Evolutionary conservation across 2,888 invertebrate genomes (phyloP), one percentile per base, ranked within the genome.

Genomic region (Aromia moschata): DNA sequence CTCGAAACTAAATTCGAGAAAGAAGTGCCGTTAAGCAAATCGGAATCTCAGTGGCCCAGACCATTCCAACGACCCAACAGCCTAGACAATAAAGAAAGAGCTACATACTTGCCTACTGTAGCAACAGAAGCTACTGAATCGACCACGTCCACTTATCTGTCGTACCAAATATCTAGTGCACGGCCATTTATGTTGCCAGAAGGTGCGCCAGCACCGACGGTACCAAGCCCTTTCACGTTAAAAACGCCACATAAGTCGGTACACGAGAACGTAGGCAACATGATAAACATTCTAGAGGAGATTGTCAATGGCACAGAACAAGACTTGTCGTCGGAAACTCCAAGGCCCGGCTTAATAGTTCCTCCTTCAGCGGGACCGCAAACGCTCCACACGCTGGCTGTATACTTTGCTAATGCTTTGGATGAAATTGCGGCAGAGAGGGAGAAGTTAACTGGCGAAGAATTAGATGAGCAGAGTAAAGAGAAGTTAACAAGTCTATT

Each of bases 331-430:
- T 81, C 81, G 1, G 84, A 82, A 40, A 81, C 69, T 4, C 73
- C 84, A 18, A 83, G 89, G 60, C 84, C 85, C 30, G 91, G 89
- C 2, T 79, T 90, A n/a, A 83, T 87, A 3, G 86, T 89, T 5
- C 90, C 91, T 1, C 87, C 89, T 11, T 91, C 91, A 0, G 85
- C 89, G 0, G 90, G 91, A 0, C 91, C 92, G 0, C 89, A 90
- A 74, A 90, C 91, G 0, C 81, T 92, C 9, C 91, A 91, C 68
- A 90, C 92, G 0, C 77, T 93, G 40, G 92, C 93, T 0, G 85
- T 91, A 65, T 93, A 93, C 74, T 93, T 92, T 74, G 92, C 92
- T 1, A 88, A 88, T 5, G 87, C 88, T 65, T 82, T 87, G 60
- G 88, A 88, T 68, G 84, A 84, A 65, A 78, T 86, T 25, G 83